Evolutionary conservation across 2,797 vertebrate species (phyloP), one percentile per base, ranked within the genome.

Genomic region (Kryptolebias ocellatus): DNA sequence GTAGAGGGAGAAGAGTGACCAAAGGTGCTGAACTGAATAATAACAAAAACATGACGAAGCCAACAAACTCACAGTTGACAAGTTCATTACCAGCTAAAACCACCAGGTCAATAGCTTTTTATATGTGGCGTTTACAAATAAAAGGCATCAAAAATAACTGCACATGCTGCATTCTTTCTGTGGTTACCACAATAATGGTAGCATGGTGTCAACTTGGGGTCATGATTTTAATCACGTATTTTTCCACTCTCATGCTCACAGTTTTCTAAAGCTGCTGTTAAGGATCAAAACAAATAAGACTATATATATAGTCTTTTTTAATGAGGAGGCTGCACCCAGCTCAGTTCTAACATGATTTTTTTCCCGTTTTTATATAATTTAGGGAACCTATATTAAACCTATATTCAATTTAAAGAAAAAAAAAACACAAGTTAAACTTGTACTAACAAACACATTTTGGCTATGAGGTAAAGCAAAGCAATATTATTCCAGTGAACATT

Each of bases 41-140:
- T 86, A 90, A 90, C 74, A 88, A 68, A 72, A 76, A 84, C 78
- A 82, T 60, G 52, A 81, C 78, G 84, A 87, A 87, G 74, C 70
- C 74, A 80, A 85, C 64, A 83, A 89, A 88, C 78, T 81, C 73
- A 66, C 63, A 72, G 81, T 78, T 92, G 92, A 92, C 89, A 93
- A 88, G 88, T 92, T 92, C 86, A 94, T 93, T 93, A 93, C 89
- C 82, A 29, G 14, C 72, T 74, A 83, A 90, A 90, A 83, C 83
- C 84, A 87, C 89, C 73, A 72, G 80, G 89, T 80, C 75, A 87
- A 89, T 83, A 79, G 81, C 72, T 86, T 87, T 89, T 83, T 78
- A 88, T 86, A 79, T 83, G 79, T 84, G 83, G 55, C 83, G 76
- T 81, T 81, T 79, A 76, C 87, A 85, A 87, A 90, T 87, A 88